Conservation (phyloP, 2,113 vertebrate species). For the Sciurus niger region DNA sequence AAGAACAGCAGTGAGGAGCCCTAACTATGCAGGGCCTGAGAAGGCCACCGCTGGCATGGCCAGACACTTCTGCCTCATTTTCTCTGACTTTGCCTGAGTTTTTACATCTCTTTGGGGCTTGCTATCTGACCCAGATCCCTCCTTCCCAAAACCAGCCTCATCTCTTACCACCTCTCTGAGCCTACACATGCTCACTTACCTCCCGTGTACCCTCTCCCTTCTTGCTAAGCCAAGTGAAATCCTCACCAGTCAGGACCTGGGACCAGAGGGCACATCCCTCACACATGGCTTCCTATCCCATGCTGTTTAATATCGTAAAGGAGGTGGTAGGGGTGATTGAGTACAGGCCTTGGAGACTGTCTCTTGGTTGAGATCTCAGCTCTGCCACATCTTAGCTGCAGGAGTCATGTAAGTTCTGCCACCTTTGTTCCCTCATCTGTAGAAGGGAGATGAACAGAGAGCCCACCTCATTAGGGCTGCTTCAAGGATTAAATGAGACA, state of each 20-base stretch:
- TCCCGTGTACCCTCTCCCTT: background rate
- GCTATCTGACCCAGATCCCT: conserved; percentile 67
- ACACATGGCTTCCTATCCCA: background rate
- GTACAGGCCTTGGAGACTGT: background rate
- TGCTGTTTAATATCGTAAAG: background rate
- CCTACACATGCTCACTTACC: background rate
- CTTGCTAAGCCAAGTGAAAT: background rate
- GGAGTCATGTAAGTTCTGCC: background rate
- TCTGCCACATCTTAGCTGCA: background rate
- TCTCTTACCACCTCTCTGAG: conserved; percentile 35
- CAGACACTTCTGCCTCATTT: background rate
- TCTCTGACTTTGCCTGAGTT: background rate
- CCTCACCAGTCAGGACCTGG: background rate
- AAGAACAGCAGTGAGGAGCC: background rate
- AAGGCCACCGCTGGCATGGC: background rate
- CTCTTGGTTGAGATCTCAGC: background rate
- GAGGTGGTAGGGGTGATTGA: background rate
- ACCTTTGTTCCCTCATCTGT: background rate
- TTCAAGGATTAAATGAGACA: conserved; percentile 20
- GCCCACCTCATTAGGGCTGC: conserved; percentile 34
- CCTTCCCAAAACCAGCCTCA: background rate
- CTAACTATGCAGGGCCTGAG: background rate
- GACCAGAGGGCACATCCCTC: background rate
- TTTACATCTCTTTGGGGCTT: background rate
- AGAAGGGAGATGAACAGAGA: background rate